Percentiles rank a stretch among this genome's conserved stretches.
These are phyloP conservation scores for Alces alces DNA, from an alignment of 2,113 vertebrate species.

Conservation along the genomic window DNA sequence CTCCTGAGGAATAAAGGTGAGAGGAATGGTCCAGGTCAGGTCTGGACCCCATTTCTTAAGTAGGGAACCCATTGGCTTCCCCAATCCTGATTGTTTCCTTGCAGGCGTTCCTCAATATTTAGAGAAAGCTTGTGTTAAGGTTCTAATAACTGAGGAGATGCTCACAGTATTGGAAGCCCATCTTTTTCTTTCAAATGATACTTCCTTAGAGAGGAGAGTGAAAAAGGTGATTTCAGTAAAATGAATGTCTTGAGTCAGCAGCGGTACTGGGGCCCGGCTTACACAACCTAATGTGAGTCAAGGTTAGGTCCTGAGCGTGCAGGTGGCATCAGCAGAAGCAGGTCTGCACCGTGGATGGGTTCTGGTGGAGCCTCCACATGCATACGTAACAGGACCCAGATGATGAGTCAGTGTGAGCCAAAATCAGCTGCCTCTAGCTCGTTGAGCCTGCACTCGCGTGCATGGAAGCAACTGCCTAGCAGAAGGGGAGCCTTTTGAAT, in stretches of 20 bases:
- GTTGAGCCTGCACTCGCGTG: too few species aligned
- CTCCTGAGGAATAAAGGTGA: neutral
- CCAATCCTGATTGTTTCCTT: neutral
- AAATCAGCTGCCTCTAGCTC: neutral
- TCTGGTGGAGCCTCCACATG: neutral
- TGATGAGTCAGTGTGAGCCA: too few species aligned
- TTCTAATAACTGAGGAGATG: neutral
- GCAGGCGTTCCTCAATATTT: neutral
- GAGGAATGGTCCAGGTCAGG: neutral
- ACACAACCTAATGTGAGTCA: neutral
- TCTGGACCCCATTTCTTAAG: neutral
- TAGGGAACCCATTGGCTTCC: neutral
- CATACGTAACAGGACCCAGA: neutral
- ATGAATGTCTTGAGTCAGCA: neutral
- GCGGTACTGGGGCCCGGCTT: neutral
- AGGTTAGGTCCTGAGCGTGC: neutral
- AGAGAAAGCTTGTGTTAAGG: neutral
- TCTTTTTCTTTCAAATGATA: neutral
- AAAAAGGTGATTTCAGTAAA: neutral
- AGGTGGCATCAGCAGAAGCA: neutral
- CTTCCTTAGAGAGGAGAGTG: neutral
- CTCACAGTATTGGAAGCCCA: neutral
- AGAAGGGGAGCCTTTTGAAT: neutral
- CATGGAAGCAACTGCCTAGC: neutral
- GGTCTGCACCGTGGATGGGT: neutral